phyloP scores from a whole-genome alignment of 1,140 invertebrate species.

The Listronotus bonariensis region DNA sequence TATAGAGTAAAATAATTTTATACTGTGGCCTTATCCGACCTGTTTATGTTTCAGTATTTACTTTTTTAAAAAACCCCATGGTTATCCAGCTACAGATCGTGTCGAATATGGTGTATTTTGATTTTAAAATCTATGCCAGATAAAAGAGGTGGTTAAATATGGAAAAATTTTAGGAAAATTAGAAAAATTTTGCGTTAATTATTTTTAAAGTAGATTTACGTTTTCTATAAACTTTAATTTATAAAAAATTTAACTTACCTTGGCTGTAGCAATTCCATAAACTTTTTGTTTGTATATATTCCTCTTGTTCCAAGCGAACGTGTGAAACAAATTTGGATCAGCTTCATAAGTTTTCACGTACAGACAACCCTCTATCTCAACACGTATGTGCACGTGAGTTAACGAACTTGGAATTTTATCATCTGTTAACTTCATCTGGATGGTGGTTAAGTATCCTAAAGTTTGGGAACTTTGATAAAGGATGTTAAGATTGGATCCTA shows the following conservation, averaged over 20 bases:
- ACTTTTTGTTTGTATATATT: conserved; percentile 98
- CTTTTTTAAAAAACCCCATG: no score
- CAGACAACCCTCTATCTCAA: conserved; percentile 70
- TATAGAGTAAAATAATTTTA: no score
- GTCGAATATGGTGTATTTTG: no score
- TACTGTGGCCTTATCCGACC: no score
- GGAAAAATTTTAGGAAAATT: no score
- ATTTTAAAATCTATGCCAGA: no score
- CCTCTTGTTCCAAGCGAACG: conserved; percentile 95
- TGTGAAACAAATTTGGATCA: conserved; percentile 91
- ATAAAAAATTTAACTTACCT: conserved; percentile 57
- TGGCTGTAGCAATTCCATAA: conserved; percentile 84
- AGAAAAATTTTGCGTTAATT: no score
- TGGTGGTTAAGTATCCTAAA: conserved; percentile 88
- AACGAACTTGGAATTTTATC: conserved; percentile 77
- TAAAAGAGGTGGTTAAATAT: no score
- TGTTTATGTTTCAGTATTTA: no score
- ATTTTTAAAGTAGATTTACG: no score
- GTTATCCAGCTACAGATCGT: no score
- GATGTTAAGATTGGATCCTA: conserved; percentile 87
- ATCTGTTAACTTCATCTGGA: conserved; percentile 88
- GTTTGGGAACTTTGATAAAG: conserved; percentile 93
- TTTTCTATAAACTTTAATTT: no score
- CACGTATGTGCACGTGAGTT: conserved; percentile 86
- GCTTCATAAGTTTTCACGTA: conserved; percentile 93